A percentile compares a stretch with the other conserved stretches of the same genome.
phyloP scores from a whole-genome alignment of 2,113 vertebrate genomes.

The Pseudois nayaur region DNA sequence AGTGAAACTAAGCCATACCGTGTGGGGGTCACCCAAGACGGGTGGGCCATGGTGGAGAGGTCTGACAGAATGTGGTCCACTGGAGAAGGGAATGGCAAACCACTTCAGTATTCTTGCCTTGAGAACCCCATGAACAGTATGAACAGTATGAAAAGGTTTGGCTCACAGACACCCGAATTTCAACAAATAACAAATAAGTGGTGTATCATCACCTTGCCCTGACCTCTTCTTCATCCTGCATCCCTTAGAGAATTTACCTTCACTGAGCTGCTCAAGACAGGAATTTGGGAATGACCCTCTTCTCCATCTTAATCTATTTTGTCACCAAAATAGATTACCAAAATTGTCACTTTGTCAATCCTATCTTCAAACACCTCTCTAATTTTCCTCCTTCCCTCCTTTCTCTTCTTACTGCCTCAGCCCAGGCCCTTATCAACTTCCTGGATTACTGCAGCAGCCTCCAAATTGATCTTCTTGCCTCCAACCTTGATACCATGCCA shows the following conservation, averaged over 20 bases:
- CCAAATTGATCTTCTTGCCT: background rate
- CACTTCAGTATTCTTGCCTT: too few relatives aligned
- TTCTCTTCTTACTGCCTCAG: background rate
- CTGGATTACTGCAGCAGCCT: background rate
- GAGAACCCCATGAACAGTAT: too few relatives aligned
- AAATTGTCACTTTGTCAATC: background rate
- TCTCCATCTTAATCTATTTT: background rate
- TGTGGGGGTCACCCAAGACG: too few relatives aligned
- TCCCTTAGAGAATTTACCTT: background rate
- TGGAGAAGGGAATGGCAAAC: too few relatives aligned
- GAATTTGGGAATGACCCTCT: background rate
- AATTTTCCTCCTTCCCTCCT: background rate
- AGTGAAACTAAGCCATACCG: too few relatives aligned
- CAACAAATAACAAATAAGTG: background rate
- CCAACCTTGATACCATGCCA: background rate
- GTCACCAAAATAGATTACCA: background rate
- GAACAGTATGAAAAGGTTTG: background rate
- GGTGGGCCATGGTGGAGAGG: too few relatives aligned
- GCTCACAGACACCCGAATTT: background rate
- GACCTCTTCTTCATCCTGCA: background rate
- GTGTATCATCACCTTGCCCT: background rate
- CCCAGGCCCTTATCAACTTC: background rate
- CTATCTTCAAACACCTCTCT: background rate
- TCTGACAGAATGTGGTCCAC: too few relatives aligned
- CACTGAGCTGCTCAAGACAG: background rate